These are phyloP conservation scores for Eupithecia centaureata DNA, from an alignment of 2,888 invertebrate species.

Conservation along the genomic window DNA sequence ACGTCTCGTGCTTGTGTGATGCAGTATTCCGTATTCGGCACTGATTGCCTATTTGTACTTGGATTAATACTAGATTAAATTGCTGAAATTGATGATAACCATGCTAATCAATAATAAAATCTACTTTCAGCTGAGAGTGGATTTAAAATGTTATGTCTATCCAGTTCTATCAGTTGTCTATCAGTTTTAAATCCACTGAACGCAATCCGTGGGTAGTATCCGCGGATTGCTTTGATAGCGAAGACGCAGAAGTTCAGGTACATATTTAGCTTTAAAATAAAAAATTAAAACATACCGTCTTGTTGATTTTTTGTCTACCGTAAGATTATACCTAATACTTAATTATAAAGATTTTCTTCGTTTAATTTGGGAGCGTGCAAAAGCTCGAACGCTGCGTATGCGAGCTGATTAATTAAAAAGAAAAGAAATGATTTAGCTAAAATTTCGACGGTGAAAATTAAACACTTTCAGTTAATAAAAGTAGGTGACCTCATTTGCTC, in stretches of 20 bases:
- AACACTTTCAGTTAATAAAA: slow-evolving; percentile 45
- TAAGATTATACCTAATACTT: too few relatives aligned
- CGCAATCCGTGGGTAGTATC: too few relatives aligned
- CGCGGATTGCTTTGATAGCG: not conserved
- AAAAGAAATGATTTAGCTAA: slow-evolving; percentile 3
- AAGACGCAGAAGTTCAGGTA: not conserved
- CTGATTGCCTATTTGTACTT: not conserved
- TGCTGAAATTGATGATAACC: not conserved
- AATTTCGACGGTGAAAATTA: slow-evolving; percentile 31
- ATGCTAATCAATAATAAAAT: not conserved
- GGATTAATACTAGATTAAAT: not conserved
- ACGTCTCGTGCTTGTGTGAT: slow-evolving; percentile 1
- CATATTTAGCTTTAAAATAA: not conserved
- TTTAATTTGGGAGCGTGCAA: not conserved
- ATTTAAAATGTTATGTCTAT: too few relatives aligned
- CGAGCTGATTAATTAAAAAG: not conserved
- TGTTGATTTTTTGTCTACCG: too few relatives aligned
- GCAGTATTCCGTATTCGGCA: slow-evolving; percentile 12
- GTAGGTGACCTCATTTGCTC: slow-evolving; percentile 59
- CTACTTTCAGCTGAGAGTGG: not conserved
- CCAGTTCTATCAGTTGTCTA: too few relatives aligned
- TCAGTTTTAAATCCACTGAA: too few relatives aligned
- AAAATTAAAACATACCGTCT: too few relatives aligned
- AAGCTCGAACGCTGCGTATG: too few relatives aligned
- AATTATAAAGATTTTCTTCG: too few relatives aligned